A percentile compares a stretch with the other conserved stretches of the same genome.
Conservation (phyloP, 2,888 invertebrate species). For the Clivina fossor region DNA sequence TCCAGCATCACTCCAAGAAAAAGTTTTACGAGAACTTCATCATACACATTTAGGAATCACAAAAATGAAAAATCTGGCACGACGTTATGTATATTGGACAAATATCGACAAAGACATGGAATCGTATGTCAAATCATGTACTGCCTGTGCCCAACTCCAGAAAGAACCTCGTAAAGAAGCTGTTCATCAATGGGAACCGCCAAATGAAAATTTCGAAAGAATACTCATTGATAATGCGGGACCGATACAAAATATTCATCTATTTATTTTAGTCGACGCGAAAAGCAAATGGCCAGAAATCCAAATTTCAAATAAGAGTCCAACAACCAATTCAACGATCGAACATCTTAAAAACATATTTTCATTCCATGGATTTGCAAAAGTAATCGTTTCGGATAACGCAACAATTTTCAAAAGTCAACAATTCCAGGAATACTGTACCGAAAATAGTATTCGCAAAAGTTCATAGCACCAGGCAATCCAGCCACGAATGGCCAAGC, state of each 20-base stretch:
- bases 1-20: not conserved
- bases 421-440: conserved; percentile 35
- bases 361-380: conserved; percentile 38
- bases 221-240: conserved; percentile 38
- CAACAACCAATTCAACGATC: conserved; percentile 36
- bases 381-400: conserved; percentile 38
- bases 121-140: conserved; percentile 5
- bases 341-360: conserved; percentile 37
- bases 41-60: conserved; percentile 31
- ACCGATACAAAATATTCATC: conserved; percentile 33
- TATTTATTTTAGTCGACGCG: conserved; percentile 38
- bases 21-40: conserved; percentile 33
- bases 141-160: conserved; percentile 23
- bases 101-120: conserved; percentile 35
- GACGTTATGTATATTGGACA: conserved; percentile 37
- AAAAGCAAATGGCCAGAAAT: conserved; percentile 39
- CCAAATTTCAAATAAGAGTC: conserved; percentile 1
- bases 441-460: conserved; percentile 34
- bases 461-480: conserved; percentile 32
- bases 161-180: conserved; percentile 14
- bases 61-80: conserved; percentile 35
- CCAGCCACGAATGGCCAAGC: conserved; percentile 6
- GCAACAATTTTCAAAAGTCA: conserved; percentile 39
- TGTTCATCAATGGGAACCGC: conserved; percentile 37
- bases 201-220: conserved; percentile 36